Base-by-base conservation (phyloP, 92 coral and sea anemone species). In the Muricea muricata region DNA sequence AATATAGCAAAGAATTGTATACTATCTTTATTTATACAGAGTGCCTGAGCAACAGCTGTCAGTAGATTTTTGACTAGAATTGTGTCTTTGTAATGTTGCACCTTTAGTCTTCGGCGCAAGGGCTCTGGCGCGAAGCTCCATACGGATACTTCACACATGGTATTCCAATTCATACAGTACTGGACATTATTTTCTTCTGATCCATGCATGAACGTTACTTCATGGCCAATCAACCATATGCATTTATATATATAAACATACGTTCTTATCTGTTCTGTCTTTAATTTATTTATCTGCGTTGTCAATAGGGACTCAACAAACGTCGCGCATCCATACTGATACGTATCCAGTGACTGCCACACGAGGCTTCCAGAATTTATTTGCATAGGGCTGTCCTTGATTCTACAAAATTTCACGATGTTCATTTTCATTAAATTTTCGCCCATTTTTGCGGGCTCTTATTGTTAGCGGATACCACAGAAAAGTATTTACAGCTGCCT, bases 71-170 rank as follows among this genome's bases (percentile, higher is more conserved):
- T 89, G 2, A 93, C 91, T 14, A 55, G 74, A 70, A 94, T 94
- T 79, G 65, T 94, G n/a, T 91, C 91, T 13, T 87, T 86, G 8
- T 93, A 93, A 35, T 93, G 94, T 3, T 73, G 74, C 10, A 94
- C 94, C 2, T 94, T 86, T 10, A 94, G 93, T 4, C 93, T 93
- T 47, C 93, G n/a, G n/a, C n/a, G 97, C 37, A 92, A 84, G 2
- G 97, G 82, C 13, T 94, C 97, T 72, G 91, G 94, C 13, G 97
- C 93, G 23, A 87, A 84, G 10, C 92, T 94, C 98, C 98, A 94
- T 2, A 94, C 98, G 61, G 93, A 91, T 9, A 94, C 87, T 55
- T 88, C 89, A 56, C 80, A 17, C 14, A 32, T 82, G 42, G 4
- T 37, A 37, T 39, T 91, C 93, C 3, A n/a, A 84, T 78, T 67